Percentiles rank a stretch among this genome's conserved stretches.
Conservation (phyloP, 2,888 invertebrate genomes). For the Bedellia somnulentella region DNA sequence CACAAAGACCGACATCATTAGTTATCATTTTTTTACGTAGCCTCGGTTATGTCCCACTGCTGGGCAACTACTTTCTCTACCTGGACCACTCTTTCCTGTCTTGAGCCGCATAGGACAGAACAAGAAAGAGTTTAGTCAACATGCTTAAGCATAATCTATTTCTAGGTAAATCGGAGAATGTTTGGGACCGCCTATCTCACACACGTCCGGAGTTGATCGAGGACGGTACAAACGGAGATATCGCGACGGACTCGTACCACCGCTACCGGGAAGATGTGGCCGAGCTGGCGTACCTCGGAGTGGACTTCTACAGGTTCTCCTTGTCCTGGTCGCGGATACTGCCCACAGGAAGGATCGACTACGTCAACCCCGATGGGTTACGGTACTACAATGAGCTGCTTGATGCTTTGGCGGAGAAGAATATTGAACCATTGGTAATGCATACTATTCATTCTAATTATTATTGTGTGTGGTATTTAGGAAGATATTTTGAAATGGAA, state of each 20-base stretch:
- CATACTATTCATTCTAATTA: no score
- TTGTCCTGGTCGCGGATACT: conserved; percentile 68
- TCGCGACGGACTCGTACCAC: conserved; percentile 72
- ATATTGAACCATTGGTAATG: conserved; percentile 65
- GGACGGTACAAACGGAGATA: conserved; percentile 65
- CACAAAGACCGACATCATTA: no score
- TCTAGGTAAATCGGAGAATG: conserved; percentile 69
- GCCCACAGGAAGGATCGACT: conserved; percentile 59
- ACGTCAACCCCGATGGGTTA: conserved; percentile 62
- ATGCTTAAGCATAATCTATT: no score
- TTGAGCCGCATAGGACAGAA: no score
- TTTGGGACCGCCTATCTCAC: conserved; percentile 62
- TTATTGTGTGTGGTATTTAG: no score
- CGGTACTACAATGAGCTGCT: conserved; percentile 68
- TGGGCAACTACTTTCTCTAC: no score
- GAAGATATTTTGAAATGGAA: no score
- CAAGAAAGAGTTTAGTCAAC: no score
- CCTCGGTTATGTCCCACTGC: no score
- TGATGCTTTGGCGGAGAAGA: conserved; percentile 60
- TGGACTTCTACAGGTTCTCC: conserved; percentile 59
- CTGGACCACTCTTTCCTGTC: no score
- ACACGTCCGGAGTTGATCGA: conserved; percentile 60
- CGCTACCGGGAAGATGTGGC: conserved; percentile 64
- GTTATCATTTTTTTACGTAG: no score
- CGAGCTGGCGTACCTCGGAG: conserved; percentile 49